Percentiles rank a stretch among this genome's conserved stretches.
Conservation (phyloP, 2,888 invertebrate genomes). For the Bombylius discolor region DNA sequence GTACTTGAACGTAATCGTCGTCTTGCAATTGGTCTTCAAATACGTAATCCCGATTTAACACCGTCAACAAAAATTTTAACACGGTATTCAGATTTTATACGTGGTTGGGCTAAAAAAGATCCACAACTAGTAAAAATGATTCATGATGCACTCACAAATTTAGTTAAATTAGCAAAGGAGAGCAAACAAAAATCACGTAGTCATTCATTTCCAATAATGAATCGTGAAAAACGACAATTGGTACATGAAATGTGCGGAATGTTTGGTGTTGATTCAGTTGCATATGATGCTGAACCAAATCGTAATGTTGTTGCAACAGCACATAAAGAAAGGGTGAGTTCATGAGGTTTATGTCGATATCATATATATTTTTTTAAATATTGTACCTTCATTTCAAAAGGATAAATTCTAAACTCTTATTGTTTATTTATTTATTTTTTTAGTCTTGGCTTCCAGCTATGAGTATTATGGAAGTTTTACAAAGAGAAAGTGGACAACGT, state of each 20-base stretch:
- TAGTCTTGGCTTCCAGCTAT: conserved; percentile 83
- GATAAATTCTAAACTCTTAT: neutral
- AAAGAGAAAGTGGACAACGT: conserved; percentile 64
- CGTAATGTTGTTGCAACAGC: conserved; percentile 91
- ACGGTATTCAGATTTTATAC: conserved; percentile 75
- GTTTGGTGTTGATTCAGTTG: conserved; percentile 87
- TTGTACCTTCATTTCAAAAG: neutral
- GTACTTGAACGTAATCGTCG: conserved; percentile 76
- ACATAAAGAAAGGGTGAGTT: conserved; percentile 56
- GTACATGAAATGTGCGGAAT: conserved; percentile 90
- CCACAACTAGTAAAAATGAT: conserved; percentile 65
- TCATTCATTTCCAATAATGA: conserved; percentile 88
- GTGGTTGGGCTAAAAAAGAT: conserved; percentile 69
- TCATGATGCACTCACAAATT: conserved; percentile 69
- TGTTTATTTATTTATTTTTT: conserved; percentile 16
- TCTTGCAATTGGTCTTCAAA: conserved; percentile 81
- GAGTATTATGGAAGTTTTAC: conserved; percentile 67
- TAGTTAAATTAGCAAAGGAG: conserved; percentile 79
- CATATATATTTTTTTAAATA: neutral
- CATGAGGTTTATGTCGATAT: neutral
- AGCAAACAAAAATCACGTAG: conserved; percentile 70
- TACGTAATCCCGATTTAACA: conserved; percentile 78
- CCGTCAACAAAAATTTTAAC: conserved; percentile 59
- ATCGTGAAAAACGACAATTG: conserved; percentile 78
- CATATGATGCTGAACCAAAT: conserved; percentile 92